Conservation (phyloP, 2,113 vertebrate genomes). For the Dipodomys spectabilis region DNA sequence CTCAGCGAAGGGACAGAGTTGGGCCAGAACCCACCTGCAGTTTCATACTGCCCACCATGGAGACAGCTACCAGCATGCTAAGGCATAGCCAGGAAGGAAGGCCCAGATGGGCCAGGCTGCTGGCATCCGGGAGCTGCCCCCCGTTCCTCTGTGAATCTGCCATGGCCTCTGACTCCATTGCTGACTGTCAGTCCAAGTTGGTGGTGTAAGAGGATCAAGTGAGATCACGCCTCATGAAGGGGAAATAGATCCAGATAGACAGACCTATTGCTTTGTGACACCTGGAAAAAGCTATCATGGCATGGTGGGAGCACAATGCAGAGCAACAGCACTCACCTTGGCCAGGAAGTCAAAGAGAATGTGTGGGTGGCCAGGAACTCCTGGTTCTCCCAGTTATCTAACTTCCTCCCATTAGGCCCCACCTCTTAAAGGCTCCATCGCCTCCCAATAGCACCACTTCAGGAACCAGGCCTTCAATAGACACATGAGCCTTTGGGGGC, state of each 20-base stretch:
- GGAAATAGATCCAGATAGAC: too few species aligned
- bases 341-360: neutral
- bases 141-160: neutral
- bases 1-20: too few species aligned
- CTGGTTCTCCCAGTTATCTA: neutral
- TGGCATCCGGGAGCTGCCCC: neutral
- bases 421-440: too few species aligned
- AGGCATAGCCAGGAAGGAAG: neutral
- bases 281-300: too few species aligned
- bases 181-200: neutral
- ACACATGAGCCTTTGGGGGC: neutral
- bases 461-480: neutral
- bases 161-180: neutral
- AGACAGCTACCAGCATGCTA: neutral
- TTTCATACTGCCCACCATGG: neutral
- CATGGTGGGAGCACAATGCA: too few species aligned
- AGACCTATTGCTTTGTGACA: too few species aligned
- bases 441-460: neutral
- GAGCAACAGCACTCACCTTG: neutral
- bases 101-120: neutral
- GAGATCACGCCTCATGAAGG: neutral
- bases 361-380: neutral
- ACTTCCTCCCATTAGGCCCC: neutral
- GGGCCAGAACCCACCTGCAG: neutral
- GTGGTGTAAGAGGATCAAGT: neutral